These are phyloP conservation scores for Psophia crepitans DNA, from an alignment of 2,113 vertebrate genomes.

Conservation along the genomic window DNA sequence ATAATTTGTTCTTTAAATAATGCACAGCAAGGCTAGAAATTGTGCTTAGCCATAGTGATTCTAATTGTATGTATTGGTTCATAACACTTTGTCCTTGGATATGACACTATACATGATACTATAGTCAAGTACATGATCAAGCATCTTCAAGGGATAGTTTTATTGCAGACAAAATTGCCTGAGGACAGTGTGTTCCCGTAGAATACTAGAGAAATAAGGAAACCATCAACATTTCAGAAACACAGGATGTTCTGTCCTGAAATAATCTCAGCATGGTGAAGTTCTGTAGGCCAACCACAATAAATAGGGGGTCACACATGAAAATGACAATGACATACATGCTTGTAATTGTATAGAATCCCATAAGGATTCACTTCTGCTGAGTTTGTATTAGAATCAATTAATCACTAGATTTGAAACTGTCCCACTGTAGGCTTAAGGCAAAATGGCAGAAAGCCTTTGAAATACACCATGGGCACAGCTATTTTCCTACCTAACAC, in stretches of 20 bases:
- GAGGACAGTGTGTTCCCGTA: background rate
- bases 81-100: background rate
- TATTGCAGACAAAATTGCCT: background rate
- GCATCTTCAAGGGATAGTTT: background rate
- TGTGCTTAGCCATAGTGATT: background rate
- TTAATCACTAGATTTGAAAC: background rate
- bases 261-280: background rate
- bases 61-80: background rate
- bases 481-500: background rate
- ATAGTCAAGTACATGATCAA: accelerated
- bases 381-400: background rate
- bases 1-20: background rate
- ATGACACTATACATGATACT: background rate
- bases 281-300: background rate
- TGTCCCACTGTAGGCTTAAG: background rate
- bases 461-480: background rate
- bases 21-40: background rate
- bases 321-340: background rate
- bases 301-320: background rate
- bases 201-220: background rate
- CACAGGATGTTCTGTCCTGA: background rate
- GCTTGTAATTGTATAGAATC: background rate
- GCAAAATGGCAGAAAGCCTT: background rate
- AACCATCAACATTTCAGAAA: background rate
- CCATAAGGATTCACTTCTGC: background rate